phyloP scores from a whole-genome alignment of 2,888 invertebrate genomes.

The Heliconius cydno region DNA sequence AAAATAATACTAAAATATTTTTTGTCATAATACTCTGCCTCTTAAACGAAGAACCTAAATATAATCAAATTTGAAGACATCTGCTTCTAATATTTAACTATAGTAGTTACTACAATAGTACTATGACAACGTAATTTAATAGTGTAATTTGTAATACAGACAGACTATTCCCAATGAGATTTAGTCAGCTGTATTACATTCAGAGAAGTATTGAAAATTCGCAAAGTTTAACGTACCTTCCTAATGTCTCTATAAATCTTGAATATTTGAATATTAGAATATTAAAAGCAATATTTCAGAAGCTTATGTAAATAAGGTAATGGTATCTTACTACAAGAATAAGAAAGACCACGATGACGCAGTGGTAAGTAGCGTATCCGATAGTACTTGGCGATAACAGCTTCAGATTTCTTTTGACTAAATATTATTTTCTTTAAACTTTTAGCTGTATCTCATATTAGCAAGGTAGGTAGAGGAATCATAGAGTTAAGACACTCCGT shows the following conservation, averaged over 20 bases:
- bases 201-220: slow-evolving; percentile 1
- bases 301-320: slow-evolving; percentile 7
- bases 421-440: neutral
- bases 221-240: neutral
- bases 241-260: neutral
- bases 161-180: slow-evolving; percentile 1
- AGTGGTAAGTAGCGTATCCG: neutral
- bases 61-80: too few species aligned
- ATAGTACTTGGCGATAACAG: neutral
- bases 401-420: neutral
- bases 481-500: neutral
- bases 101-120: neutral
- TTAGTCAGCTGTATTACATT: slow-evolving; percentile 7
- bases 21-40: too few species aligned
- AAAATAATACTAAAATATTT: too few species aligned
- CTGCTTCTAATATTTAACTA: too few species aligned
- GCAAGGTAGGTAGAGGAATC: neutral
- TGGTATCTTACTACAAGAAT: neutral
- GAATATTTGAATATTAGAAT: slow-evolving; percentile 14
- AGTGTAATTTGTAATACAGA: slow-evolving; percentile 3
- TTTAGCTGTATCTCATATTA: neutral
- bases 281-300: neutral
- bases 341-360: neutral
- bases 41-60: too few species aligned
- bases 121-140: neutral